phyloP scores from a whole-genome alignment of 2,888 invertebrate genomes.

The Leptinotarsa tumamoca region DNA sequence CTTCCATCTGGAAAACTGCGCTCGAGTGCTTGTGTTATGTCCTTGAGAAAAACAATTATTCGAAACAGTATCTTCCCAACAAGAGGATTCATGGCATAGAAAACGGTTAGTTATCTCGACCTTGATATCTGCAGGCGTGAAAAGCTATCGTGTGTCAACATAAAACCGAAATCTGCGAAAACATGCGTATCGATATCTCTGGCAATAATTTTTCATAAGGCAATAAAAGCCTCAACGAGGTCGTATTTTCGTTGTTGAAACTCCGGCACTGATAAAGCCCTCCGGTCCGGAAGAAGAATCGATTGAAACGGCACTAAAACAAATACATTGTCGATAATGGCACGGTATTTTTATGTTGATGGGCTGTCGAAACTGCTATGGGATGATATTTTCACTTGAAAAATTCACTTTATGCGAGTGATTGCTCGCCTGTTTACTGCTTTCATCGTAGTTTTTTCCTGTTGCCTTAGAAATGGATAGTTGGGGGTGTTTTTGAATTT shows the following conservation, averaged over 20 bases:
- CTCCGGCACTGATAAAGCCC: conserved; percentile 32
- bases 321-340: conserved; percentile 41
- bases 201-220: conserved; percentile 30
- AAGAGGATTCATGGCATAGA: too few relatives aligned
- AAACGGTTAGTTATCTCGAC: too few relatives aligned
- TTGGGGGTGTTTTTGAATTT: conserved; percentile 9
- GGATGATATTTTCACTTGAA: conserved; percentile 35
- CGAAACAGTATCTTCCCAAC: too few relatives aligned
- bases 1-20: too few relatives aligned
- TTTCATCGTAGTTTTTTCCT: conserved; percentile 8
- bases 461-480: background rate
- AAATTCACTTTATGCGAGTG: conserved; percentile 33
- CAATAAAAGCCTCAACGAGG: conserved; percentile 33
- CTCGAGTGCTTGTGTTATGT: too few relatives aligned
- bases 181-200: conserved; percentile 21
- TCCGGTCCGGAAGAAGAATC: conserved; percentile 33
- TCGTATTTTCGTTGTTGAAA: conserved; percentile 28
- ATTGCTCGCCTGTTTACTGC: conserved; percentile 20
- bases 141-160: background rate
- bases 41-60: too few relatives aligned
- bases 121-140: background rate
- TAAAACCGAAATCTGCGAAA: conserved; percentile 1
- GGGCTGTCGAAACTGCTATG: conserved; percentile 34
- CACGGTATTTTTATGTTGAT: conserved; percentile 41
- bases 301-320: conserved; percentile 41